Evolutionary conservation across 2,888 invertebrate genomes (phyloP).

Genomic region (Arctia plantaginis): DNA sequence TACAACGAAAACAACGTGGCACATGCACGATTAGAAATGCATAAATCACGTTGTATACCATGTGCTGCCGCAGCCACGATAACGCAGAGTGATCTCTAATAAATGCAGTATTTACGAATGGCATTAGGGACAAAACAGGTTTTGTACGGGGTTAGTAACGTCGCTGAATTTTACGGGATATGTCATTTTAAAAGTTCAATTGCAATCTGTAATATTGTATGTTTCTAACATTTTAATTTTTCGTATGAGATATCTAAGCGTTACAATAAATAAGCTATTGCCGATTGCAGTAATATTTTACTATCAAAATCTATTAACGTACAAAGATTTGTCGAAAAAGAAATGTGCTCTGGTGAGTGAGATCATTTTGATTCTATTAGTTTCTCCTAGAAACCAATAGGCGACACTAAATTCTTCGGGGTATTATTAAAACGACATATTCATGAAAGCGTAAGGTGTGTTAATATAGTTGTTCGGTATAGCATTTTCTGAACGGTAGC

Average conservation of each 20-base stretch:
- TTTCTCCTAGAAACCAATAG: not conserved
- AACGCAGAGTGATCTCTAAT: constrained; percentile 57
- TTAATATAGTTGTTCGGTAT: not conserved
- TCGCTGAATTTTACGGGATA: constrained; percentile 18
- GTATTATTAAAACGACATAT: not conserved
- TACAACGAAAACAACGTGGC: constrained; percentile 56
- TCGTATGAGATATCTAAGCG: not conserved
- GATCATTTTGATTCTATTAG: not conserved
- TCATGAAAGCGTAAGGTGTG: not conserved
- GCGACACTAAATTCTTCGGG: not conserved
- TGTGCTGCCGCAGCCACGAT: constrained; percentile 59
- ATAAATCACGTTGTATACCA: constrained; percentile 72
- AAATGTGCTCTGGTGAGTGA: not conserved
- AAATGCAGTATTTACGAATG: constrained; percentile 46
- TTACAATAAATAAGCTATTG: no score
- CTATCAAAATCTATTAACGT: no score
- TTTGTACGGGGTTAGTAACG: constrained; percentile 27
- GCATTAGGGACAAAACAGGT: constrained; percentile 33
- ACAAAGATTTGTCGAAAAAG: not conserved
- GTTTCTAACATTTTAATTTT: not conserved
- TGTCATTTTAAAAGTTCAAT: constrained; percentile 24
- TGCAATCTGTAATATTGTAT: constrained; percentile 14
- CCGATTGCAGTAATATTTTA: constrained; percentile 10
- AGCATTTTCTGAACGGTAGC: constrained; percentile 10
- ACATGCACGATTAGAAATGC: constrained; percentile 69